phyloP scores from a whole-genome alignment of 30 jellyfish, hydroid and myxozoan genomes.

The Aurelia coerulea region DNA sequence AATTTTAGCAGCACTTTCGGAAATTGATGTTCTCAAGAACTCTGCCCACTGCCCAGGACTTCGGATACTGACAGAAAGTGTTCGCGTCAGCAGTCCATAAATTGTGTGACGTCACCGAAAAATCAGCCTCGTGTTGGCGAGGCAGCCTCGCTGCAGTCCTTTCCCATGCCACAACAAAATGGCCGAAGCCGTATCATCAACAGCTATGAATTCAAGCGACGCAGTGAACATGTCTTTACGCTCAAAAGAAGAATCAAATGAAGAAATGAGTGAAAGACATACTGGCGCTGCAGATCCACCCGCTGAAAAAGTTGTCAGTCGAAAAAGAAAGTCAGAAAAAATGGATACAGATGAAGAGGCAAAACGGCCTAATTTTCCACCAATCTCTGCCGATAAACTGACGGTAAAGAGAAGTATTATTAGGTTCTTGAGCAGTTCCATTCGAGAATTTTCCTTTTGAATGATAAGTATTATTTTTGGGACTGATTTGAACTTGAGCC shows the following conservation, averaged over 20 bases:
- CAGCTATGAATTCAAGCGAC: not conserved
- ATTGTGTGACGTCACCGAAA: no score
- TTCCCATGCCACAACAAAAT: slow-evolving; percentile 58
- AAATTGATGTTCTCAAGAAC: no score
- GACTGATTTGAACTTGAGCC: no score
- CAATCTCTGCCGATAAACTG: slow-evolving; percentile 77
- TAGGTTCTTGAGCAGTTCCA: no score
- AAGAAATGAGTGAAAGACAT: slow-evolving; percentile 57
- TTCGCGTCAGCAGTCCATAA: no score
- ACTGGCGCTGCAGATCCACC: slow-evolving; percentile 92
- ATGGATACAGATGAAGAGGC: slow-evolving; percentile 89
- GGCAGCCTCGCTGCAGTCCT: not conserved
- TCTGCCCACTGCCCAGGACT: no score
- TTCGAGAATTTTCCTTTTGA: no score
- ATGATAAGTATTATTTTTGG: no score
- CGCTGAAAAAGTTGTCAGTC: slow-evolving; percentile 47
- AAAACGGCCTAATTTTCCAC: slow-evolving; percentile 93
- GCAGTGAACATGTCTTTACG: not conserved
- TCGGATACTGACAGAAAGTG: no score
- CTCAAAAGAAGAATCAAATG: not conserved
- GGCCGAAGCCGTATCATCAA: slow-evolving; percentile 45
- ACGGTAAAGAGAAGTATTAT: slow-evolving; percentile 23
- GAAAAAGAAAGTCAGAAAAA: slow-evolving; percentile 74
- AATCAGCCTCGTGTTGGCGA: not conserved
- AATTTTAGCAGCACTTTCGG: no score